phyloP scores from a whole-genome alignment of 2,113 vertebrate species.

The Bos javanicus region DNA sequence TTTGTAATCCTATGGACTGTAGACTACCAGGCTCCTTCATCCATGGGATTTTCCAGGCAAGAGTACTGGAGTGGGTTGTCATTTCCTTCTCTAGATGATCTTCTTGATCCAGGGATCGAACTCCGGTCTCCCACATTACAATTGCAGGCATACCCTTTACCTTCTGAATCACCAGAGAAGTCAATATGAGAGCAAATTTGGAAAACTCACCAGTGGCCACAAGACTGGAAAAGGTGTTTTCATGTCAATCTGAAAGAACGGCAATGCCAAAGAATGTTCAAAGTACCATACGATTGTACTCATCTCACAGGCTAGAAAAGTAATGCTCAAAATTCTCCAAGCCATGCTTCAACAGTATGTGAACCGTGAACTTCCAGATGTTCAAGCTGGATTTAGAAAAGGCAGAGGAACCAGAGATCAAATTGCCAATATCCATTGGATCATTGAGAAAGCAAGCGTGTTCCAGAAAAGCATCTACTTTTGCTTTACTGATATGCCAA shows the following conservation, averaged over 20 bases:
- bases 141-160: background rate
- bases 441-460: background rate
- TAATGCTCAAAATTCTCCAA: background rate
- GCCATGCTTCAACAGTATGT: background rate
- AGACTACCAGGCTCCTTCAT: background rate
- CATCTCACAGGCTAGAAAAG: background rate
- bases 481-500: background rate
- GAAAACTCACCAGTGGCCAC: background rate
- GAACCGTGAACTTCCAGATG: background rate
- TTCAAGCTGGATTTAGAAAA: background rate
- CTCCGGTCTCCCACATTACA: fast-evolving
- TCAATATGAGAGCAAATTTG: background rate
- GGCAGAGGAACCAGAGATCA: background rate
- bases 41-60: background rate
- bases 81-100: background rate
- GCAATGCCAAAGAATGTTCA: background rate
- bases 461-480: background rate
- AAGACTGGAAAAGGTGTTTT: background rate
- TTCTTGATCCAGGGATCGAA: background rate
- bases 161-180: background rate
- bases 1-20: fast-evolving
- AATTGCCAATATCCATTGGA: background rate
- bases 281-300: background rate
- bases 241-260: fast-evolving
- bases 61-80: background rate